Percentiles rank a stretch among this genome's conserved stretches.
Conservation (phyloP, 1,140 invertebrate genomes). For the Zaprionus vittiger region DNA sequence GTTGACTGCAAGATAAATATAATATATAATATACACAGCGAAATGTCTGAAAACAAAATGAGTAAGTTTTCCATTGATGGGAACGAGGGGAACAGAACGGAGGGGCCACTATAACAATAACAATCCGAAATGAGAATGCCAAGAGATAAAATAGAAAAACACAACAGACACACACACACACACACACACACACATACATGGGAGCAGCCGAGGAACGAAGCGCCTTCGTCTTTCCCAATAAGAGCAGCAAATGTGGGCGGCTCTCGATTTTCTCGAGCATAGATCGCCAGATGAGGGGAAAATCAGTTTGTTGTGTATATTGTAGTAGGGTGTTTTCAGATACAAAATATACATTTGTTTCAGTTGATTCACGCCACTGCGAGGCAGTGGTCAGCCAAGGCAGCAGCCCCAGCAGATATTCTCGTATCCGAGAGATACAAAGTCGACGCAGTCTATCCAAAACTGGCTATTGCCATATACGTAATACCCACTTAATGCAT, state of each 20-base stretch:
- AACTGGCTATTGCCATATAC: conserved; percentile 67
- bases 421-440: conserved; percentile 21
- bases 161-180: conserved; percentile 10
- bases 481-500: conserved; percentile 59
- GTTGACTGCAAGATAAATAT: conserved; percentile 50
- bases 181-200: conserved; percentile 11
- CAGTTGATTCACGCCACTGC: conserved; percentile 67
- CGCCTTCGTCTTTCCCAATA: conserved; percentile 47
- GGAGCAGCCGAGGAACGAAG: conserved; percentile 7
- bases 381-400: conserved; percentile 58
- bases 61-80: conserved; percentile 47
- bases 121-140: conserved; percentile 31
- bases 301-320: conserved; percentile 21
- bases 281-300: conserved; percentile 31
- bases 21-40: conserved; percentile 35
- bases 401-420: conserved; percentile 7
- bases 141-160: conserved; percentile 58
- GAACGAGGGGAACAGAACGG: not conserved
- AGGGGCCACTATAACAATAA: conserved; percentile 25
- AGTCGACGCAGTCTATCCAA: conserved; percentile 23
- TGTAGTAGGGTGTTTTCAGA: conserved; percentile 27
- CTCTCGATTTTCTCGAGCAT: conserved; percentile 59
- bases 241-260: conserved; percentile 39
- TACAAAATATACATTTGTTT: conserved; percentile 61
- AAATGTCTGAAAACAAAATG: conserved; percentile 38